Percentiles rank a stretch among this genome's conserved stretches.
Conservation (phyloP, 1,140 invertebrate species). For the Nasonia vitripennis region DNA sequence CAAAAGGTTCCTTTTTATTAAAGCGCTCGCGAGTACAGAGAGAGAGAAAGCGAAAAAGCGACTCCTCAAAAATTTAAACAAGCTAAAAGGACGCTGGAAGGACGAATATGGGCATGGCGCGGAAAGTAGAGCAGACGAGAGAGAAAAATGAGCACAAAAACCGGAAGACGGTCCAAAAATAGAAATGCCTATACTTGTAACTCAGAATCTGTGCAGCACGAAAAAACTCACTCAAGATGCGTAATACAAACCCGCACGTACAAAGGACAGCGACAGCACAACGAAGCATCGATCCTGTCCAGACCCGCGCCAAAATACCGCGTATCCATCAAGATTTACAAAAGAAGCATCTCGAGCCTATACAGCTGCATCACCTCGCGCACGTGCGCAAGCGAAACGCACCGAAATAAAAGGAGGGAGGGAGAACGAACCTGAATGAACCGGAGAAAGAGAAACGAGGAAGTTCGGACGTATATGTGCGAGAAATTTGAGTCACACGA, state of each 20-base stretch:
- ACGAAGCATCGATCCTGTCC: neutral
- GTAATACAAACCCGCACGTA: neutral
- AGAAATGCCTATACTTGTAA: neutral
- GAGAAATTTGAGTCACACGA: conserved; percentile 28
- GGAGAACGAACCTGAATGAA: conserved; percentile 8
- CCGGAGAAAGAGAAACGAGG: neutral
- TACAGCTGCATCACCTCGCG: neutral
- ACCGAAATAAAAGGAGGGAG: neutral
- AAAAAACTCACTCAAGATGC: neutral
- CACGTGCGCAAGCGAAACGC: neutral
- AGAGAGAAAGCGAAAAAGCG: no score
- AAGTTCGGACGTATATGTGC: neutral
- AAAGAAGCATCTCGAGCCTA: neutral
- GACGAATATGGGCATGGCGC: neutral
- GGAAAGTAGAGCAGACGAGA: neutral
- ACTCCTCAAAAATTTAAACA: neutral
- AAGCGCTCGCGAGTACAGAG: neutral
- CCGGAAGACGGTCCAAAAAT: neutral
- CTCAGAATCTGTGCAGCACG: neutral
- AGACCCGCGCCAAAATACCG: neutral
- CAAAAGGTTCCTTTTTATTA: neutral
- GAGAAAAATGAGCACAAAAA: neutral
- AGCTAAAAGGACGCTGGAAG: neutral
- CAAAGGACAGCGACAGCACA: neutral
- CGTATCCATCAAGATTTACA: neutral